These are phyloP conservation scores for Pheosia tremula DNA, from an alignment of 2,888 invertebrate genomes.

Conservation along the genomic window DNA sequence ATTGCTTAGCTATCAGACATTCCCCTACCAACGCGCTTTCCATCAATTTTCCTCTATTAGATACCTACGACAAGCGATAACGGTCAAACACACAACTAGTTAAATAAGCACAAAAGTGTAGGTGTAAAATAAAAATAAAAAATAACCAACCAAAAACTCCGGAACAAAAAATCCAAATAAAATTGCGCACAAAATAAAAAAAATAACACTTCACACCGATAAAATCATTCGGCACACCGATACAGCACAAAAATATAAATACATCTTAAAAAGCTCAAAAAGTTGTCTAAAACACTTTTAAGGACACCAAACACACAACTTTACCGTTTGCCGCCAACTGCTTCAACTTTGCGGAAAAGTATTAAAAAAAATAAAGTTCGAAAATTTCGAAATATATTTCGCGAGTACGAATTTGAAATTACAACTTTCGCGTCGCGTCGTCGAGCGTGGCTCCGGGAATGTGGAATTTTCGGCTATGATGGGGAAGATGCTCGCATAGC, in stretches of 20 bases:
- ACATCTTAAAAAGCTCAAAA: slow-evolving; percentile 68
- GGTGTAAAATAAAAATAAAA: slow-evolving; percentile 49
- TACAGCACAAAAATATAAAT: slow-evolving; percentile 69
- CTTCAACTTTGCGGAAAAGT: slow-evolving; percentile 62
- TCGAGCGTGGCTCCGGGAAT: slow-evolving; percentile 67
- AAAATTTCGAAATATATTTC: slow-evolving; percentile 47
- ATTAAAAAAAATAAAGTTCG: slow-evolving; percentile 49
- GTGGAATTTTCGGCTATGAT: slow-evolving; percentile 77
- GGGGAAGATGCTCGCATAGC: slow-evolving; percentile 83
- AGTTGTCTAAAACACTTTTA: slow-evolving; percentile 71
- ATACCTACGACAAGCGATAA: slow-evolving; percentile 19
- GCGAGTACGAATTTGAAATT: slow-evolving; percentile 49
- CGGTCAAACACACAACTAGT: slow-evolving; percentile 28
- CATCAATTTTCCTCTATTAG: slow-evolving; percentile 21
- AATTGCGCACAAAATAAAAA: slow-evolving; percentile 79
- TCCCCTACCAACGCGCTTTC: slow-evolving; percentile 24
- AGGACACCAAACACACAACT: slow-evolving; percentile 74
- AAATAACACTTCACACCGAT: slow-evolving; percentile 76
- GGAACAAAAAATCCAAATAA: slow-evolving; percentile 81
- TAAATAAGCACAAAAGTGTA: slow-evolving; percentile 28
- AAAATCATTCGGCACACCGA: slow-evolving; percentile 70
- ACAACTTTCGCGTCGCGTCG: slow-evolving; percentile 70
- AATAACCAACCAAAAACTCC: slow-evolving; percentile 80
- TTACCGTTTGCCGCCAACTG: slow-evolving; percentile 80
- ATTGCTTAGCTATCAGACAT: slow-evolving; percentile 23